A percentile compares a stretch with the other conserved stretches of the same genome.
phyloP scores from a whole-genome alignment of 2,797 vertebrate genomes.

The Okamejei kenojei region DNA sequence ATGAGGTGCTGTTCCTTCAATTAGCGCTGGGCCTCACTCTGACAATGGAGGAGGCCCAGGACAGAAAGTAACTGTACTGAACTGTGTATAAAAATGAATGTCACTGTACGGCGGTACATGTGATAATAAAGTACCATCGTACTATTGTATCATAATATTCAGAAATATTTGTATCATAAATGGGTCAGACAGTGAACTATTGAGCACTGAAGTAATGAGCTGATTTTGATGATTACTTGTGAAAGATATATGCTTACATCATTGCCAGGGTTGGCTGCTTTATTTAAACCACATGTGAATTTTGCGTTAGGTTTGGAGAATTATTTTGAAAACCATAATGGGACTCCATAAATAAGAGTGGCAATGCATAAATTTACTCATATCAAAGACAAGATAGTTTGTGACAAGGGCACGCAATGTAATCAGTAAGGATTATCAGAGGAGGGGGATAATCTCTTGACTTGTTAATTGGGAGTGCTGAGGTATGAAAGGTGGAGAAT shows the following conservation, averaged over 20 bases:
- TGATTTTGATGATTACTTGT: background rate
- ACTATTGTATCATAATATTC: no score
- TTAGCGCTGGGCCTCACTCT: no score
- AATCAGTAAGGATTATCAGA: background rate
- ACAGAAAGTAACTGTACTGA: no score
- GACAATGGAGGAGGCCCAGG: no score
- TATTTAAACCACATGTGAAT: constrained; percentile 16
- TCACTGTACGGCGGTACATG: no score
- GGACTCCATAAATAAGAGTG: background rate
- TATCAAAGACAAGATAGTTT: background rate
- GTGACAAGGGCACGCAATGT: background rate
- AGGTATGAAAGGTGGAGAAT: background rate
- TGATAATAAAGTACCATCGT: no score
- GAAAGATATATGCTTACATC: background rate
- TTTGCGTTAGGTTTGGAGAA: background rate
- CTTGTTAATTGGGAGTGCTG: background rate
- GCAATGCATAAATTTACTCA: background rate
- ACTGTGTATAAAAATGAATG: no score
- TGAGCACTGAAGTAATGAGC: background rate
- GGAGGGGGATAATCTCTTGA: background rate
- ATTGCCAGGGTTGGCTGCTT: background rate
- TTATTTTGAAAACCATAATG: background rate
- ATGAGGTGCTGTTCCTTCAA: no score
- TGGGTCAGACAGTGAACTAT: background rate
- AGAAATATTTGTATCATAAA: background rate